Conservation (phyloP, 2,888 invertebrate genomes). For the Anorthoa munda region DNA sequence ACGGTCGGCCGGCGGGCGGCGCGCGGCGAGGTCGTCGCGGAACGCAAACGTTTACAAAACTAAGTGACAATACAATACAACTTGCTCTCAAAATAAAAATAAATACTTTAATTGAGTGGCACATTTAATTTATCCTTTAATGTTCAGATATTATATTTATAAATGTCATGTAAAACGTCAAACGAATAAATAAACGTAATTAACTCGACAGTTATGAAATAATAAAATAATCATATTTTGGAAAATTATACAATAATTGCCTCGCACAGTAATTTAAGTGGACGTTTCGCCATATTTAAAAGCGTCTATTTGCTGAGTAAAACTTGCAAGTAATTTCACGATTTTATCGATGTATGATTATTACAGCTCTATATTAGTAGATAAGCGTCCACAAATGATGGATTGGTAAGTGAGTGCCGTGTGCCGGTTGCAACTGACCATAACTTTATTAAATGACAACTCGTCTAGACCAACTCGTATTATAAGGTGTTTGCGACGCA, state of each 20-base stretch:
- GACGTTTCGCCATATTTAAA: conserved; percentile 47
- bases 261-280: conserved; percentile 17
- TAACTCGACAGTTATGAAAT: conserved; percentile 3
- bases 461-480: conserved; percentile 50
- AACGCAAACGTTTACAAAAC: conserved; percentile 31
- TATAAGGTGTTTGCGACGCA: conserved; percentile 32
- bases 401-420: conserved; percentile 38
- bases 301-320: conserved; percentile 15
- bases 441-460: conserved; percentile 58
- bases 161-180: background rate
- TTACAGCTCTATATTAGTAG: conserved; percentile 47
- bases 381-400: conserved; percentile 53
- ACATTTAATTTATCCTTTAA: conserved; percentile 10
- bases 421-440: conserved; percentile 47
- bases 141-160: background rate
- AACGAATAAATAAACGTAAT: conserved; percentile 25
- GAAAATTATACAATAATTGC: conserved; percentile 21
- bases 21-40: conserved; percentile 36
- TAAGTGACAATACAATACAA: conserved; percentile 15
- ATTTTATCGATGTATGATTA: conserved; percentile 52
- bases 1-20: background rate
- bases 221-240: conserved; percentile 14
- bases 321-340: conserved; percentile 47
- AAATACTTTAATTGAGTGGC: background rate
- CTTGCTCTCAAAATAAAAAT: conserved; percentile 12